phyloP scores from a whole-genome alignment of 1,140 invertebrate species.

The Ceratosolen fusciceps region DNA sequence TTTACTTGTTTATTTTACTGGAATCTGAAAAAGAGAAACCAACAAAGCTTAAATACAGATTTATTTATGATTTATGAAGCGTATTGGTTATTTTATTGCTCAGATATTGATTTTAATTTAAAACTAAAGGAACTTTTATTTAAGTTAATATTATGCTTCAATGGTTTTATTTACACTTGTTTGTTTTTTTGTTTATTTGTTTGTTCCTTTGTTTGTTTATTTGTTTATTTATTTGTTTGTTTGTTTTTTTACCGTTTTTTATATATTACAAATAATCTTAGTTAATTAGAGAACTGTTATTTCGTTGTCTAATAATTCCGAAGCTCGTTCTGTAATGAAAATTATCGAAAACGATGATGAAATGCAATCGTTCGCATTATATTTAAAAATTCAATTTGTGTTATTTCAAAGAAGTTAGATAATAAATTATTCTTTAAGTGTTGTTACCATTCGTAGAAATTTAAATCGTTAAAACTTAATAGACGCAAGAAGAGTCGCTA shows the following conservation, averaged over 20 bases:
- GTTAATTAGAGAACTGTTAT: too few relatives aligned
- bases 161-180: background rate
- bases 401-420: background rate
- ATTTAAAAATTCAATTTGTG: too few relatives aligned
- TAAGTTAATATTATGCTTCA: background rate
- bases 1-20: background rate
- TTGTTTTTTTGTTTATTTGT: too few relatives aligned
- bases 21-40: background rate
- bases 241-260: too few relatives aligned
- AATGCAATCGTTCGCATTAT: background rate
- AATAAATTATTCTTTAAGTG: background rate
- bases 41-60: background rate
- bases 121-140: background rate
- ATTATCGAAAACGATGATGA: background rate
- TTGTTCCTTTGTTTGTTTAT: too few relatives aligned
- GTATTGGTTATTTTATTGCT: background rate
- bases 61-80: conserved; percentile 4
- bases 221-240: too few relatives aligned
- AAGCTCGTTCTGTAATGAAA: too few relatives aligned
- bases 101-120: background rate
- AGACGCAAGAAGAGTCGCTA: background rate
- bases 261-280: too few relatives aligned
- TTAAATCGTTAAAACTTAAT: background rate
- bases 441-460: background rate
- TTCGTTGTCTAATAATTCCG: too few relatives aligned